Evolutionary conservation across 1,140 invertebrate species (phyloP), one percentile per base, ranked within the genome.

Genomic region (Littorina saxatilis): DNA sequence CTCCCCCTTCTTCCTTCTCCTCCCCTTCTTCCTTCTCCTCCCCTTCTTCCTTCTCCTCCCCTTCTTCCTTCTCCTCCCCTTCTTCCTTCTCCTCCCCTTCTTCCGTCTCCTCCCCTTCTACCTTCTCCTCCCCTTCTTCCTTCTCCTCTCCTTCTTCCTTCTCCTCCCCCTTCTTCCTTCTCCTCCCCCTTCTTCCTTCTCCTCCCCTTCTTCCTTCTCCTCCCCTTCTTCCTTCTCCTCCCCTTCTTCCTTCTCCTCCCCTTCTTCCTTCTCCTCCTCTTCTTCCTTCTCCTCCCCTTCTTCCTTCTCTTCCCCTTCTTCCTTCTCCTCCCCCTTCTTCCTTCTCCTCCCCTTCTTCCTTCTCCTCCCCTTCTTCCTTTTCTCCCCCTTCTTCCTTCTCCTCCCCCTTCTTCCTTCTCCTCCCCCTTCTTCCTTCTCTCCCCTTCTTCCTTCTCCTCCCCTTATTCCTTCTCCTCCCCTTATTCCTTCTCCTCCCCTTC

Each of bases 21-120:
- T 77, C 9, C 74, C 27, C 27, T 37, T 77, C 15, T 50, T 47
- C 20, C 39, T 77, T 23, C 47, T 7, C 7, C 47, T 77, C 5
- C 47, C 50, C 7, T 43, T 79, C 3, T n/a, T 79, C 15, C 58
- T 68, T 39, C 52, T 66, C 39, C 37, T 79, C 17, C 52, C 63
- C 20, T 35, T 55, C 9, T n/a, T 77, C 9, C 39, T 77, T 32
- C 9, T 55, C 13, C 5, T 79, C 66, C 7, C 39, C 23, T 5
- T 32, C 40, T 68, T 9, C 63, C 23, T 15, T 40, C 39, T 20
- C n/a, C n/a, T n/a, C n/a, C n/a, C n/a, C n/a, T n/a, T n/a, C n/a
- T n/a, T 47, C 43, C 17, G 7, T 63, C 58, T 63, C 23, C 7
- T 63, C 29, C 23, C 23, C 23, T 23, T 32, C 29, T 63, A 5